Evolutionary conservation across 2,797 vertebrate genomes (phyloP).

Genomic region (Coregonus sp.): DNA sequence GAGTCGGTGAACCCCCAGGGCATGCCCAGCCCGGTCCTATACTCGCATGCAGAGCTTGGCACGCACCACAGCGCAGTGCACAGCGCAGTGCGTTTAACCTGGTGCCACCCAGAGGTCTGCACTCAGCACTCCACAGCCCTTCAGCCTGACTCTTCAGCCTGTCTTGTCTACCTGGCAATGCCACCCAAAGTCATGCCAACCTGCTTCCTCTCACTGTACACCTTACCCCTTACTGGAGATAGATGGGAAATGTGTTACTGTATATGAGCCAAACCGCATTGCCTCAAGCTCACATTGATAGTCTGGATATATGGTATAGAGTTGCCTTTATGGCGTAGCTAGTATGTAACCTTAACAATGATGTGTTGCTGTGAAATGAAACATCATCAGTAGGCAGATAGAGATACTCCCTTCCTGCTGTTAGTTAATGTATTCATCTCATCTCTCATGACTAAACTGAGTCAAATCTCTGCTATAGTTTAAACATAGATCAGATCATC

Average conservation of each 20-base stretch:
- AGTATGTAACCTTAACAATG: neutral
- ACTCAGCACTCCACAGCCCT: slow-evolving; percentile 28
- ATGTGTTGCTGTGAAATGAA: neutral
- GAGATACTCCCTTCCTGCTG: neutral
- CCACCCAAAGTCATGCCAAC: slow-evolving; percentile 12
- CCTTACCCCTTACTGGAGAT: neutral
- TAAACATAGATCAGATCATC: neutral
- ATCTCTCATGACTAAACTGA: neutral
- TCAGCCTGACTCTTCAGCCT: slow-evolving; percentile 2
- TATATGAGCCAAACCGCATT: neutral
- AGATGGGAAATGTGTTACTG: neutral
- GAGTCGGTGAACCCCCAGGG: neutral
- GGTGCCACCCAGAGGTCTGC: slow-evolving; percentile 29
- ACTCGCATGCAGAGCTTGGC: slow-evolving; percentile 16
- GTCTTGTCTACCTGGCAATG: slow-evolving; percentile 11
- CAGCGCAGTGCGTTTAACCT: slow-evolving; percentile 26
- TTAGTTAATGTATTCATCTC: slow-evolving; percentile 1
- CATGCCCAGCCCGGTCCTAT: neutral
- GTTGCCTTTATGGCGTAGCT: neutral
- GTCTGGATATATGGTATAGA: neutral
- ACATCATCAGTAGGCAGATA: neutral
- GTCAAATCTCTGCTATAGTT: neutral
- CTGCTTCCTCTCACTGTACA: neutral
- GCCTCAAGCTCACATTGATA: neutral
- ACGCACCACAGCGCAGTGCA: slow-evolving; percentile 10